Base-by-base conservation (phyloP, 2,797 vertebrate genomes). In the Chelmon rostratus region DNA sequence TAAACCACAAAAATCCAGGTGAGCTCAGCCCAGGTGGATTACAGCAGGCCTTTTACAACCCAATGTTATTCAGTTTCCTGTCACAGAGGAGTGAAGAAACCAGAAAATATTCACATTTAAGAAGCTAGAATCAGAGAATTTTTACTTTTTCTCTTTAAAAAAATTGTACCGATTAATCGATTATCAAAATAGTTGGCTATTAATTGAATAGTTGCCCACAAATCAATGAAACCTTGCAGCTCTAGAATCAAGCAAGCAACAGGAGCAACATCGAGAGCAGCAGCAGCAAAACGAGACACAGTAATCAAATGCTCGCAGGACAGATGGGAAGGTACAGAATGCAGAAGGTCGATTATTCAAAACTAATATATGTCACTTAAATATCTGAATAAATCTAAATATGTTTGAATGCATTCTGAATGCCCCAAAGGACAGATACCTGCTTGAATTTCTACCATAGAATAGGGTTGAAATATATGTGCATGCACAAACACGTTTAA, bases 191-290 rank as follows among this genome's bases (percentile, higher is more conserved):
- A 31, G 3, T 28, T 4, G 28, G 28, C 28, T 31, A 28, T 28
- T 2, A 28, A 28, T 28, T 28, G 28, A 28, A 2, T 3, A 28
- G 28, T 3, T 28, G 28, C 28, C 28, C 28, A 3, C 28, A 28
- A 2, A 31, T 31, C 3, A 28, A 31, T 31, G 31, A 31, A 31
- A 31, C 28, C 28, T 31, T 31, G 40, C 40, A 42, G 40, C 28
- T 31, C 28, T 31, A 4, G 40, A 42, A 42, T 42, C 13, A 42
- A 42, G 40, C 40, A 4, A 50, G 33, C 68, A 82, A 73, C 69
- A 78, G 68, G 66, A 64, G 65, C 42, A 35, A 25, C 56, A 2
- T 19, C 7, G 5, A 12, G 2, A 58, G 38, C 15, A 46, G 46
- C 25, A 67, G 6, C 28, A 57, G 2, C 21, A 6, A 7, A 42